phyloP scores from a whole-genome alignment of 2,888 invertebrate genomes.

The Endotricha flammealis region DNA sequence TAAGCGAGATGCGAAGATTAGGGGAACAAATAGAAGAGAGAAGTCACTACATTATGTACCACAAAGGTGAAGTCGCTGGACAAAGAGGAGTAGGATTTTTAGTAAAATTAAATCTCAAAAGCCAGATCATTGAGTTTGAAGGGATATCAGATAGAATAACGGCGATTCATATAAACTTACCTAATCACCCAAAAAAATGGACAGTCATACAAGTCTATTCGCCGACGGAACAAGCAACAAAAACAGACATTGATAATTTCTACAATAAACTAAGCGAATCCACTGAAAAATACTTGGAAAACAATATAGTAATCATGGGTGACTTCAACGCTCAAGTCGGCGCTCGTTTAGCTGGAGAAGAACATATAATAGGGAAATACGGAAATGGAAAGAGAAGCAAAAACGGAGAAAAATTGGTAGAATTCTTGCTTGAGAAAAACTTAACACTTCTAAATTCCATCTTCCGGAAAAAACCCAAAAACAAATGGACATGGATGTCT shows the following conservation, averaged over 20 bases:
- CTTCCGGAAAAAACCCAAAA: background rate
- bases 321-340: conserved; percentile 1
- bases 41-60: conserved; percentile 13
- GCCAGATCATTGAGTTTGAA: background rate
- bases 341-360: background rate
- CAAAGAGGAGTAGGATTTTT: conserved; percentile 15
- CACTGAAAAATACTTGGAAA: background rate
- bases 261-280: background rate
- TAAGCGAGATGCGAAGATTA: conserved; percentile 14
- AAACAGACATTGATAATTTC: background rate
- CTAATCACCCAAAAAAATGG: background rate
- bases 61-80: conserved; percentile 7
- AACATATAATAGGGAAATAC: background rate
- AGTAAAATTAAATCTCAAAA: background rate
- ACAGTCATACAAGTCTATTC: background rate
- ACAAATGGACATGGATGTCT: background rate
- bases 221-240: background rate
- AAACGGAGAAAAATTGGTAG: conserved; percentile 8
- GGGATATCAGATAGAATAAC: background rate
- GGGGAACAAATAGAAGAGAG: conserved; percentile 15
- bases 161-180: background rate
- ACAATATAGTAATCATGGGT: background rate
- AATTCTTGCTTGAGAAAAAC: conserved; percentile 12
- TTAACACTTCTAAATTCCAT: conserved; percentile 11
- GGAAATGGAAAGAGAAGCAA: background rate